Conservation (phyloP, 2,888 invertebrate genomes). For the Cyclophora punctaria region DNA sequence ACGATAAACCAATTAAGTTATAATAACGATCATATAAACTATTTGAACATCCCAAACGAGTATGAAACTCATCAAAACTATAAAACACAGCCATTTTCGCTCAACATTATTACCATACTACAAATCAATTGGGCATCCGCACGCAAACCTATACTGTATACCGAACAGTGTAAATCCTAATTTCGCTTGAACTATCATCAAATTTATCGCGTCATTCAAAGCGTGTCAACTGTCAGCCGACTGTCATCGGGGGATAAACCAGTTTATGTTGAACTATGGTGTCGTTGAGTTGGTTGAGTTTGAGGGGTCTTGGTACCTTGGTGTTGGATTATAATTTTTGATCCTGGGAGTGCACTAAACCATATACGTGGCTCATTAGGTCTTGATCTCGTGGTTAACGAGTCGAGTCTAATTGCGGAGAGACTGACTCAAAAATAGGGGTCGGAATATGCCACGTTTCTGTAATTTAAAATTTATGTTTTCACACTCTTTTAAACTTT, state of each 20-base stretch:
- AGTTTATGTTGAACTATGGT: conserved; percentile 21
- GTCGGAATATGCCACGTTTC: conserved; percentile 37
- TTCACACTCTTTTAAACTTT: conserved; percentile 44
- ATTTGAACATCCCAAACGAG: too few relatives aligned
- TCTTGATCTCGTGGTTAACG: conserved; percentile 64
- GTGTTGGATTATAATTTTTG: conserved; percentile 59
- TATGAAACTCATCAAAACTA: background rate
- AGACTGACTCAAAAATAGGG: conserved; percentile 44
- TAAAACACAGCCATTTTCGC: background rate
- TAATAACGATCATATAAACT: too few relatives aligned
- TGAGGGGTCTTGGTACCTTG: conserved; percentile 28
- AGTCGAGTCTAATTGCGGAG: conserved; percentile 62
- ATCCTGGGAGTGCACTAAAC: conserved; percentile 60
- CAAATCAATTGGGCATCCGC: background rate
- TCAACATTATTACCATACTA: background rate
- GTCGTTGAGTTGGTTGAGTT: background rate
- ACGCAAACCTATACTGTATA: conserved; percentile 25
- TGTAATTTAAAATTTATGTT: conserved; percentile 55
- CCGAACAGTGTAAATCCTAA: conserved; percentile 19
- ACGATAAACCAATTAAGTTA: too few relatives aligned
- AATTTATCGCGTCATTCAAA: conserved; percentile 37
- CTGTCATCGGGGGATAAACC: conserved; percentile 39
- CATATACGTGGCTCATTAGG: conserved; percentile 68
- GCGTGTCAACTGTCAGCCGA: conserved; percentile 45
- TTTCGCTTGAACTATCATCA: conserved; percentile 16